These are phyloP conservation scores for Nomada fucata DNA, from an alignment of 2,888 invertebrate genomes.

Conservation along the genomic window DNA sequence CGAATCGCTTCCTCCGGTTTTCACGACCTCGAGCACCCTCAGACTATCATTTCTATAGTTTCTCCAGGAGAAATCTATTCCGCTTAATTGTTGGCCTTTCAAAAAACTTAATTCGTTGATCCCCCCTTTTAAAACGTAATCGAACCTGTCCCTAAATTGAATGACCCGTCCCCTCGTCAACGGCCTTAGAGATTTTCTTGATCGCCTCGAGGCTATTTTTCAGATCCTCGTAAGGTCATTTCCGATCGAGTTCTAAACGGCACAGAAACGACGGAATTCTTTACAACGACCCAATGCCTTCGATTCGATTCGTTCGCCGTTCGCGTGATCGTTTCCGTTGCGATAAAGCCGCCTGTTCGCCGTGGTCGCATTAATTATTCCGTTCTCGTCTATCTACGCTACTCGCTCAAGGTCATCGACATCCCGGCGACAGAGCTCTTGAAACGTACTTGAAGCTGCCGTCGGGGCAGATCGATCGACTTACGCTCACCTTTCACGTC, in stretches of 20 bases:
- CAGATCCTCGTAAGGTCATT: too few species aligned
- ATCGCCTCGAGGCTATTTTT: too few species aligned
- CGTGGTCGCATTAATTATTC: constrained; percentile 15
- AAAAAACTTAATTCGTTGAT: too few species aligned
- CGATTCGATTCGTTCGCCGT: background rate
- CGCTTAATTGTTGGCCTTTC: too few species aligned
- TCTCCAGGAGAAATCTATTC: too few species aligned
- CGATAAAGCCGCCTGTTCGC: background rate
- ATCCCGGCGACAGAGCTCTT: background rate
- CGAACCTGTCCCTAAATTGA: too few species aligned
- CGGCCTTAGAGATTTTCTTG: too few species aligned
- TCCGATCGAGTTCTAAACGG: background rate
- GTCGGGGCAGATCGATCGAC: constrained; percentile 29
- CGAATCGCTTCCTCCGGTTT: background rate
- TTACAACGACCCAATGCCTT: background rate
- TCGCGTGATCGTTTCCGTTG: constrained; percentile 17
- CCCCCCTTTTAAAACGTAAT: too few species aligned
- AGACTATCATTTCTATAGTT: too few species aligned
- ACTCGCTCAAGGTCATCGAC: constrained; percentile 29
- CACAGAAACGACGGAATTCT: background rate
- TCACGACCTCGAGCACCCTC: background rate
- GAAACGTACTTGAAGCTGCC: background rate
- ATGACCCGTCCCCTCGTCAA: too few species aligned
- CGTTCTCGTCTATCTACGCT: background rate
- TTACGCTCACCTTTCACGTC: background rate